Evolutionary conservation across 1,140 invertebrate species (phyloP).

Genomic region (Amyelois transitella): DNA sequence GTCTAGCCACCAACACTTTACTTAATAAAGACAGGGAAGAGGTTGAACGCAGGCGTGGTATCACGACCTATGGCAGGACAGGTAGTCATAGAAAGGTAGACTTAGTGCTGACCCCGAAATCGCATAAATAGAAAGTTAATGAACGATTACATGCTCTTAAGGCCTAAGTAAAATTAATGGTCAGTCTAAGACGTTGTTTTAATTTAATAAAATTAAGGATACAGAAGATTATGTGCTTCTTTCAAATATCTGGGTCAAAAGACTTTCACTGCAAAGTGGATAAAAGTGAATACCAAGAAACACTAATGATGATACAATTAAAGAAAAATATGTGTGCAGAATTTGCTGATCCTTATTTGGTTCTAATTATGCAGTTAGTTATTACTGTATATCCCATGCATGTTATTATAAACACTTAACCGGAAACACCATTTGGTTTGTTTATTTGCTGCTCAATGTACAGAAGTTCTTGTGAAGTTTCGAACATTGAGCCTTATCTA

Average conservation of each 20-base stretch:
- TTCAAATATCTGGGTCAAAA: neutral
- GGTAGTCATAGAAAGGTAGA: constrained; percentile 8
- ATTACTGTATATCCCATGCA: neutral
- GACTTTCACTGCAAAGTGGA: neutral
- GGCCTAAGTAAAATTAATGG: constrained; percentile 4
- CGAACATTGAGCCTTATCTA: too few relatives aligned
- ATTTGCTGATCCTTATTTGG: neutral
- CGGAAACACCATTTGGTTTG: too few relatives aligned
- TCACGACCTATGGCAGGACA: neutral
- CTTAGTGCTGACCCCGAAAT: constrained; percentile 7
- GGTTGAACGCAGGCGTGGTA: constrained; percentile 6
- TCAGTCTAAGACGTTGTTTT: neutral
- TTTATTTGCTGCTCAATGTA: too few relatives aligned
- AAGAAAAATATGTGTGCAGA: neutral
- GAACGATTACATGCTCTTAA: constrained; percentile 6
- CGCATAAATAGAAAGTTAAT: constrained; percentile 12
- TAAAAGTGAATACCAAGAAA: neutral
- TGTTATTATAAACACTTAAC: neutral
- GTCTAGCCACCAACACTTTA: neutral
- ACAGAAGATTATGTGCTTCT: neutral
- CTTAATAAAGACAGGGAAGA: constrained; percentile 9
- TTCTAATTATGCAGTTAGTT: too few relatives aligned
- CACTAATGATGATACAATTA: neutral
- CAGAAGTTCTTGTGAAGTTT: too few relatives aligned
- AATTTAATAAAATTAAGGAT: neutral